Conservation (phyloP, 1,140 invertebrate genomes). For the Archegozetes longisetosus region DNA sequence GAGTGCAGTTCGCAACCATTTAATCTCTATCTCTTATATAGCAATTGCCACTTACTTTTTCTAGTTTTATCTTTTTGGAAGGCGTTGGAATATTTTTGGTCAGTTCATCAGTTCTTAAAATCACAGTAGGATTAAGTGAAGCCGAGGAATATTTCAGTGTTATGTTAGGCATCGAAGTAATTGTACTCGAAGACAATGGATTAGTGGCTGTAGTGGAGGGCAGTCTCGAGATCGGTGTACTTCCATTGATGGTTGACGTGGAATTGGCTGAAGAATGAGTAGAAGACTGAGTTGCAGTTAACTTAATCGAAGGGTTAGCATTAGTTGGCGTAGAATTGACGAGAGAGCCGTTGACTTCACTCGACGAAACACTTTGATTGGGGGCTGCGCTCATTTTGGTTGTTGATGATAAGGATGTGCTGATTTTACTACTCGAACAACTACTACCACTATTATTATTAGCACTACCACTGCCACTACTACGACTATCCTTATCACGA, state of each 20-base stretch:
- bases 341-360: background rate
- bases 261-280: background rate
- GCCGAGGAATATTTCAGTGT: background rate
- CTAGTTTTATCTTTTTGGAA: background rate
- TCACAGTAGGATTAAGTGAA: constrained; percentile 15
- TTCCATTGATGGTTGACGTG: background rate
- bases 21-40: too few relatives aligned
- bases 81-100: background rate
- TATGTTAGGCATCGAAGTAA: background rate
- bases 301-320: background rate
- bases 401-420: background rate
- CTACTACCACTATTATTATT: background rate
- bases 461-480: background rate
- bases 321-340: background rate
- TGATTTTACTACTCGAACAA: background rate
- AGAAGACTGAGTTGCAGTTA: background rate
- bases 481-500: background rate
- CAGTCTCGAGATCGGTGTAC: background rate
- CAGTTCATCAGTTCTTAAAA: background rate
- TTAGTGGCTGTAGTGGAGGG: too few relatives aligned
- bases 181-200: background rate
- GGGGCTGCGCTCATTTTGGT: background rate
- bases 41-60: background rate
- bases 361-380: too few relatives aligned
- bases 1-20: background rate